Conservation (phyloP, 1,140 invertebrate species). For the Acyrthosiphon pisum region DNA sequence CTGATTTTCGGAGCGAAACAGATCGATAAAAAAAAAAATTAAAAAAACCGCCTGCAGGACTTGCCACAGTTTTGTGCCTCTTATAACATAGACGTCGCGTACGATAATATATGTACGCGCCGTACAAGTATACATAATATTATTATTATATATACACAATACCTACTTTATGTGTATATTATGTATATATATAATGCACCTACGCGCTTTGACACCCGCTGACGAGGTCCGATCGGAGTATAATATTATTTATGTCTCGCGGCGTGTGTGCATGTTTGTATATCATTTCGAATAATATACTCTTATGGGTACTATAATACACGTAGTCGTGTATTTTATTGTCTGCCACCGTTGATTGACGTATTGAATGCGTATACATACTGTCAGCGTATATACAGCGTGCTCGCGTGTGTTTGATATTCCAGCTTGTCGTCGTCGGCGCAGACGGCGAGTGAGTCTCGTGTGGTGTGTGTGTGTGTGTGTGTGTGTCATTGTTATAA, state of each 20-base stretch:
- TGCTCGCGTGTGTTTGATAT: not conserved
- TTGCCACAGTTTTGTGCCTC: not conserved
- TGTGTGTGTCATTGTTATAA: slow-evolving; percentile 28
- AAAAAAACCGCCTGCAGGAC: not conserved
- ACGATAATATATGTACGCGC: not conserved
- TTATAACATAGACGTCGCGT: not conserved
- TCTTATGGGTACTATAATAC: not conserved
- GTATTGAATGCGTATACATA: slow-evolving; percentile 25
- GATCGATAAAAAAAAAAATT: not conserved
- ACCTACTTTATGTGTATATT: not conserved
- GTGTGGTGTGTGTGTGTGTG: not conserved
- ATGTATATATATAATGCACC: not conserved
- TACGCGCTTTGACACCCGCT: not conserved
- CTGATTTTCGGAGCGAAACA: not conserved
- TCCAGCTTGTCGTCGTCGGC: not conserved
- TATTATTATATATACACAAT: not conserved
- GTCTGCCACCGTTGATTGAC: slow-evolving; percentile 49
- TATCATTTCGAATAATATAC: not conserved
- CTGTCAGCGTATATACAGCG: slow-evolving; percentile 20
- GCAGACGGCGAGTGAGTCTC: not conserved
- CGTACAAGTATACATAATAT: not conserved
- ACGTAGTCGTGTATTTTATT: not conserved
- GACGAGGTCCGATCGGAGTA: not conserved
- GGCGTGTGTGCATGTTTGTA: not conserved
- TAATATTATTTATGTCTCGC: not conserved